Base-by-base conservation (phyloP, 2,888 invertebrate genomes). In the Trachelus iudaicus region DNA sequence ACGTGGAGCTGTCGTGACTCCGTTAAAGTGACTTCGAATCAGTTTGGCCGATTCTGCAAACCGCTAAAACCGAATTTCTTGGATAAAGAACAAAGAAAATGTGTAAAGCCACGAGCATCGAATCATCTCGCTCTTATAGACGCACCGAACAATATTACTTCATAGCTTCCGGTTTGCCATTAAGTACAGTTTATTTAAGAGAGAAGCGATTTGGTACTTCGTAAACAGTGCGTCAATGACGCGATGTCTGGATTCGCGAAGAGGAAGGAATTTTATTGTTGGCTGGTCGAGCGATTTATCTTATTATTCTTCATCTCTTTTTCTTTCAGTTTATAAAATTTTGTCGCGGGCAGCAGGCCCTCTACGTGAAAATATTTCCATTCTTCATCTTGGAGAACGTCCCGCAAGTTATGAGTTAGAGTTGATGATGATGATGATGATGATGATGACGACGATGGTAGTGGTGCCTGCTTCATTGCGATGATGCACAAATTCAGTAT, bases 401-500 rank as follows among this genome's bases (percentile, higher is more conserved):
- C 33, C 3, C 4, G 30, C 0, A 69, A 69, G 11, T 69, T 33
- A n/a, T 31, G 30, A 30, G n/a, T 12, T 15, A 15, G 15, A 40
- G 40, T 6, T 40, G 40, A 12, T 13, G 37, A 37, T 31, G 69
- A 23, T 73, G 34, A 34, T 34, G 4, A 34, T 34, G 34, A 34
- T 34, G 34, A 35, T 11, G 35, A 35, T 12, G 15, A 40, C 15
- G 69, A n/a, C 69, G 40, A 40, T 40, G 40, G 6, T 15, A 15
- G 15, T 33, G 69, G 15, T 73, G 80, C 78, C 78, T 79, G 78
- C 76, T 81, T 81, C 75, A 76, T 80, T 80, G 78, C 76, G 80
- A 81, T 68, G 15, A 68, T 79, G 82, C 82, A 83, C 81, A 83
- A 82, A 83, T 81, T 81, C 83, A 83, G 81, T 84, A 84, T 83